Evolutionary conservation across 2,797 vertebrate species (phyloP).

Genomic region (Remorina albescens): DNA sequence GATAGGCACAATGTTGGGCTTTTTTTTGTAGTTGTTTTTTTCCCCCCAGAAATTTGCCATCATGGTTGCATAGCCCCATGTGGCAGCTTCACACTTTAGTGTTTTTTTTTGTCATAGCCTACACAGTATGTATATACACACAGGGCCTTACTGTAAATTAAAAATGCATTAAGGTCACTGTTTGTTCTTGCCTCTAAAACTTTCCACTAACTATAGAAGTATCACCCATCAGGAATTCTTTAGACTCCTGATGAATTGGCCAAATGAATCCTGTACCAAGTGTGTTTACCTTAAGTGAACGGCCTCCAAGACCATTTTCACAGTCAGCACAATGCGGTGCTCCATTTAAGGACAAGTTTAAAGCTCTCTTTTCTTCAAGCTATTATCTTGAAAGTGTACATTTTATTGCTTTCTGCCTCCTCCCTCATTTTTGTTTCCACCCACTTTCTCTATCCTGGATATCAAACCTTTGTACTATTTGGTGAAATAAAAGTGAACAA

Average conservation of each 20-base stretch:
- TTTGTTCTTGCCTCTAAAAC: neutral
- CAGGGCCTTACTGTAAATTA: neutral
- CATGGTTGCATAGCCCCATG: neutral
- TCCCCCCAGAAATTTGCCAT: too few relatives aligned
- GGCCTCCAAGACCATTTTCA: constrained; percentile 24
- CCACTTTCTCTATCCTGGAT: constrained; percentile 56
- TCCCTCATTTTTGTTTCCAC: constrained; percentile 53
- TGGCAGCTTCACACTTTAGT: too few relatives aligned
- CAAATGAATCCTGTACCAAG: constrained; percentile 1
- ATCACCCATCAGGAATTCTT: constrained; percentile 15
- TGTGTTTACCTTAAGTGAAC: constrained; percentile 39
- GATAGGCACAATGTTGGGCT: too few relatives aligned
- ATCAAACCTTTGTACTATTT: constrained; percentile 64
- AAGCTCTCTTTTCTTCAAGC: constrained; percentile 21
- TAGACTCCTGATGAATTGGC: constrained; percentile 27
- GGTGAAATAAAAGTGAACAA: constrained; percentile 63
- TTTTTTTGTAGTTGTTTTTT: too few relatives aligned
- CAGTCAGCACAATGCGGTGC: constrained; percentile 17
- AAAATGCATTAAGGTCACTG: neutral
- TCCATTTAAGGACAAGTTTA: constrained; percentile 53
- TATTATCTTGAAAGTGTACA: constrained; percentile 45
- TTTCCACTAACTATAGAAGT: neutral
- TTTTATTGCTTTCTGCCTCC: constrained; percentile 34
- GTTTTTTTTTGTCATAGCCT: too few relatives aligned
- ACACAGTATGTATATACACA: neutral